Evolutionary conservation across 2,113 vertebrate genomes (phyloP).

Genomic region (Rutilus rutilus): DNA sequence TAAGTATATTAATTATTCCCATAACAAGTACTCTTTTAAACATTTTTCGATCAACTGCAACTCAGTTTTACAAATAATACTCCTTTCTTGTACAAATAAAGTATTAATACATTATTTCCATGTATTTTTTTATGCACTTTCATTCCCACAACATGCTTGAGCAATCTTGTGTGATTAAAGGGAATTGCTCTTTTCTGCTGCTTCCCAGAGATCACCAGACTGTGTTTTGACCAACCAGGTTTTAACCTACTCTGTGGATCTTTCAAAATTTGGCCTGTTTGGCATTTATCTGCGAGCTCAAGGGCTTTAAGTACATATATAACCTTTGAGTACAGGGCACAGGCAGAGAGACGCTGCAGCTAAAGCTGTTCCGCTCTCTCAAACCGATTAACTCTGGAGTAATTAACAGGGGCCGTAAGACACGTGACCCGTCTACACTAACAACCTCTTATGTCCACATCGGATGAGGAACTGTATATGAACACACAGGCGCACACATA

Average conservation of each 20-base stretch:
- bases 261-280: slow-evolving; percentile 32
- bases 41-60: no score
- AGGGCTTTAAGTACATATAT: slow-evolving; percentile 30
- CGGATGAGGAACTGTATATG: slow-evolving; percentile 15
- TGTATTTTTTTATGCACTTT: background rate
- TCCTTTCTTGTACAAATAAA: no score
- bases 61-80: background rate
- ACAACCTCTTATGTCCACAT: background rate
- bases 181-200: background rate
- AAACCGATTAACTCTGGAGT: slow-evolving; percentile 51
- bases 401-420: slow-evolving; percentile 39
- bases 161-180: background rate
- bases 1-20: no score
- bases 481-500: background rate
- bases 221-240: background rate
- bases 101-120: no score
- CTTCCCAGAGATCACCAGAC: background rate
- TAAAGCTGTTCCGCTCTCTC: slow-evolving; percentile 29
- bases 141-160: background rate
- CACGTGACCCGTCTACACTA: slow-evolving; percentile 28
- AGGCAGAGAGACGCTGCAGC: slow-evolving; percentile 1
- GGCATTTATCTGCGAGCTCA: background rate
- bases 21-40: no score
- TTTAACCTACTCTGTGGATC: slow-evolving; percentile 15
- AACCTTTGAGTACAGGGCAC: slow-evolving; percentile 34